phyloP scores from a whole-genome alignment of 2,888 invertebrate species.

The Aphodius sticticus region DNA sequence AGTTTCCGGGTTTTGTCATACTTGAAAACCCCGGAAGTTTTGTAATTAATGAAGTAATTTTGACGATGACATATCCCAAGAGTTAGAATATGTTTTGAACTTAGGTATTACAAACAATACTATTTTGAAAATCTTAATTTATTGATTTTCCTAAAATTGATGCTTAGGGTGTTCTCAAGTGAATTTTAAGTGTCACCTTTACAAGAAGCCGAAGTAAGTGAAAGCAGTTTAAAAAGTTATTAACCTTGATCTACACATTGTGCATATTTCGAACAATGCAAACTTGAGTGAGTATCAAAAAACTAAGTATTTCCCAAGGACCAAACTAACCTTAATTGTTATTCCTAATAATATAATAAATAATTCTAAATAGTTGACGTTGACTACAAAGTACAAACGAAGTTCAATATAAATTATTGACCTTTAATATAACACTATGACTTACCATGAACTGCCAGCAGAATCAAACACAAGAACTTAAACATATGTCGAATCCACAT shows the following conservation, averaged over 20 bases:
- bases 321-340: too few relatives aligned
- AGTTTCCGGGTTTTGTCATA: not conserved
- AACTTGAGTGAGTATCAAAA: not conserved
- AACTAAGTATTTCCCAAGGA: not conserved
- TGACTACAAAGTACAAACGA: not conserved
- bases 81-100: too few relatives aligned
- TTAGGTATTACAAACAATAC: too few relatives aligned
- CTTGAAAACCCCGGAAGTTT: not conserved
- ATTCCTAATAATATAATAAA: too few relatives aligned
- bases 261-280: not conserved
- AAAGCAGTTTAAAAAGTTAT: conserved; percentile 4
- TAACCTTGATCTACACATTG: not conserved
- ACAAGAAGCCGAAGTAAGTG: not conserved
- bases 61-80: not conserved
- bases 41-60: not conserved
- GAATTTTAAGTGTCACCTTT: not conserved
- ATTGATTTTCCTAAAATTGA: not conserved
- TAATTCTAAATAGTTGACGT: not conserved
- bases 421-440: not conserved
- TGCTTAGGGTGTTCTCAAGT: not conserved
- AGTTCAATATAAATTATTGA: not conserved
- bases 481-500: not conserved
- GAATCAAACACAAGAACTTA: not conserved
- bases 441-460: not conserved
- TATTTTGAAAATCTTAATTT: not conserved